phyloP scores from a whole-genome alignment of 2,888 invertebrate species.

The Diadegma fenestrale region DNA sequence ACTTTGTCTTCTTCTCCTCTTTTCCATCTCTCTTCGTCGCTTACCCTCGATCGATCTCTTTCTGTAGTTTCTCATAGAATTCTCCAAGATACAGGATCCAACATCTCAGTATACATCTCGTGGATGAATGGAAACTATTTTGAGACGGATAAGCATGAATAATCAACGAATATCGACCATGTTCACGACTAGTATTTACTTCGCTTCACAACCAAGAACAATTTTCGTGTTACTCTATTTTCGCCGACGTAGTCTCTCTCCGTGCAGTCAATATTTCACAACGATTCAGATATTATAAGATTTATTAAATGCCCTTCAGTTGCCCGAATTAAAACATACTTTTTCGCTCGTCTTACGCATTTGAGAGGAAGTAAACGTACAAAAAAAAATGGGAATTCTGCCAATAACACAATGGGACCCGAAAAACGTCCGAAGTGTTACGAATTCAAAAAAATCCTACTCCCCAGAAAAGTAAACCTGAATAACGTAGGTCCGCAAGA shows the following conservation, averaged over 20 bases:
- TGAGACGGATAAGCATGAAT: slow-evolving; percentile 53
- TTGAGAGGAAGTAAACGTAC: not conserved
- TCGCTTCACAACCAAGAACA: not conserved
- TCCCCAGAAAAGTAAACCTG: not conserved
- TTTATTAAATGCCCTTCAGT: slow-evolving; percentile 20
- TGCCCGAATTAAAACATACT: not conserved
- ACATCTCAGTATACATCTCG: slow-evolving; percentile 27
- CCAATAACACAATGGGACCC: not conserved
- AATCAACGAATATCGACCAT: slow-evolving; percentile 54
- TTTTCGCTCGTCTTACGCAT: not conserved
- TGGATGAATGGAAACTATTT: slow-evolving; percentile 65
- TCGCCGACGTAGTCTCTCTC: slow-evolving; percentile 17
- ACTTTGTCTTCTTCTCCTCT: slow-evolving; percentile 43
- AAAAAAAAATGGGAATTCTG: not conserved
- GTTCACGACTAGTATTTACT: slow-evolving; percentile 37
- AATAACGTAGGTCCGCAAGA: not conserved
- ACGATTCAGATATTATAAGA: slow-evolving; percentile 13
- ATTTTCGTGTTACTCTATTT: slow-evolving; percentile 44
- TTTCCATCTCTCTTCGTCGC: slow-evolving; percentile 35
- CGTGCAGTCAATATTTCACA: slow-evolving; percentile 16
- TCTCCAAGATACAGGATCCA: slow-evolving; percentile 14
- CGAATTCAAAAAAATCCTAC: not conserved
- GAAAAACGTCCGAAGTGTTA: not conserved
- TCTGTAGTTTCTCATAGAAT: slow-evolving; percentile 62
- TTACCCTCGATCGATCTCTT: slow-evolving; percentile 49